A percentile compares a stretch with the other conserved stretches of the same genome.
These are phyloP conservation scores for Pseudocheirus occidentalis DNA, from an alignment of 2,797 vertebrate genomes.

Conservation along the genomic window DNA sequence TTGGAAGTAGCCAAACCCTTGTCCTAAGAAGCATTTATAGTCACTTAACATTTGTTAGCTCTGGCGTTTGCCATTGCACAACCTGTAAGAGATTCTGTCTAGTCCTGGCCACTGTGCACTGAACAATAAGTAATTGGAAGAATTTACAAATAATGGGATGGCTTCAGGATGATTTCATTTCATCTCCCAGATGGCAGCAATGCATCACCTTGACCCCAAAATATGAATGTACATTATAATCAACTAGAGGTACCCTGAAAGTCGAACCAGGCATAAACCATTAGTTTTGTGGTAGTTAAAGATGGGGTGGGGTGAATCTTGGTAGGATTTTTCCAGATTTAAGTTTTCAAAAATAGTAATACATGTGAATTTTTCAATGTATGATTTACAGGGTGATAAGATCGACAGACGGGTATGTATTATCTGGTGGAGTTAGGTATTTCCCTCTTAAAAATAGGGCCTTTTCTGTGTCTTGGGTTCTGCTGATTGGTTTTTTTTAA, in stretches of 20 bases:
- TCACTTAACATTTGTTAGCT: conserved; percentile 33
- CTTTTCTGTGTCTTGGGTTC: conserved; percentile 86
- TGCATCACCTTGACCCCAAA: conserved; percentile 30
- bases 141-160: background rate
- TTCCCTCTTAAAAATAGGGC: conserved; percentile 83
- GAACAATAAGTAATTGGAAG: background rate
- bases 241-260: background rate
- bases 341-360: conserved; percentile 70
- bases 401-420: conserved; percentile 98
- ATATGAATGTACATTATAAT: background rate
- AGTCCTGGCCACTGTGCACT: background rate
- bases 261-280: background rate
- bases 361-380: conserved; percentile 84
- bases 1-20: background rate
- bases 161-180: background rate
- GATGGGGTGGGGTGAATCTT: background rate
- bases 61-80: background rate
- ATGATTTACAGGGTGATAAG: conserved; percentile 99
- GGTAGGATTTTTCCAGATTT: conserved; percentile 59
- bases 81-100: background rate
- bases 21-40: background rate
- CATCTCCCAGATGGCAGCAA: background rate
- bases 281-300: background rate
- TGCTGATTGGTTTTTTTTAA: conserved; percentile 86
- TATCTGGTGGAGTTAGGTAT: conserved; percentile 77